Evolutionary conservation across 2,113 vertebrate species (phyloP).

Genomic region (Romanogobio albipinnatus): DNA sequence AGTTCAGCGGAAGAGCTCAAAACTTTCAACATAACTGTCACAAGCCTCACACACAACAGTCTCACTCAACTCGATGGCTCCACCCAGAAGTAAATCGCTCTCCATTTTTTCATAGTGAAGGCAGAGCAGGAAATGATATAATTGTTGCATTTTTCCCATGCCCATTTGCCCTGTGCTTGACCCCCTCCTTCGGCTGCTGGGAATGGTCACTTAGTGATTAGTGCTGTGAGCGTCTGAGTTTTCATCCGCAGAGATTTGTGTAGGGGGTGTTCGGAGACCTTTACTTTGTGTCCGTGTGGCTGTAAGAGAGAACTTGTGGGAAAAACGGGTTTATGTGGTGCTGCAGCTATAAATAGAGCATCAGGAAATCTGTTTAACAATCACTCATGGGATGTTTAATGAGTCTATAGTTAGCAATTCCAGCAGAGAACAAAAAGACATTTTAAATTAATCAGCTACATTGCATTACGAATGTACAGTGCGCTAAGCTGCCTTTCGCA

Average conservation of each 20-base stretch:
- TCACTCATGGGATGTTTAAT: constrained; percentile 32
- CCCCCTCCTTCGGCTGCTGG: constrained; percentile 66
- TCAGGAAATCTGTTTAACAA: constrained; percentile 53
- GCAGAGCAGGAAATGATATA: constrained; percentile 81
- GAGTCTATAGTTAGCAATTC: constrained; percentile 38
- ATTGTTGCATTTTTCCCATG: constrained; percentile 74
- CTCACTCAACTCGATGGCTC: constrained; percentile 20
- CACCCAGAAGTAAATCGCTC: constrained; percentile 54
- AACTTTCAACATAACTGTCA: not conserved
- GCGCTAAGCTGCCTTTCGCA: constrained; percentile 21
- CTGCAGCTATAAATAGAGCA: constrained; percentile 43
- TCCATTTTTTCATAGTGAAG: constrained; percentile 71
- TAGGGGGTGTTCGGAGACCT: constrained; percentile 35
- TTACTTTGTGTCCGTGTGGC: constrained; percentile 35
- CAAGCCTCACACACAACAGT: not conserved
- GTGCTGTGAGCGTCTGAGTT: constrained; percentile 48
- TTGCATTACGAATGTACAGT: not conserved
- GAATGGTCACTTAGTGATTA: constrained; percentile 62
- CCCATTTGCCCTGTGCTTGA: constrained; percentile 72
- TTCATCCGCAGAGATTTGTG: constrained; percentile 27
- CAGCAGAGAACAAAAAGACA: constrained; percentile 11
- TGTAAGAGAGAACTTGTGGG: constrained; percentile 44
- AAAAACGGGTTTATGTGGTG: constrained; percentile 52
- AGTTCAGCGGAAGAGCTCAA: not conserved
- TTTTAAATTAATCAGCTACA: constrained; percentile 30